phyloP scores from a whole-genome alignment of 1,140 invertebrate species.

The Camponotus floridanus region DNA sequence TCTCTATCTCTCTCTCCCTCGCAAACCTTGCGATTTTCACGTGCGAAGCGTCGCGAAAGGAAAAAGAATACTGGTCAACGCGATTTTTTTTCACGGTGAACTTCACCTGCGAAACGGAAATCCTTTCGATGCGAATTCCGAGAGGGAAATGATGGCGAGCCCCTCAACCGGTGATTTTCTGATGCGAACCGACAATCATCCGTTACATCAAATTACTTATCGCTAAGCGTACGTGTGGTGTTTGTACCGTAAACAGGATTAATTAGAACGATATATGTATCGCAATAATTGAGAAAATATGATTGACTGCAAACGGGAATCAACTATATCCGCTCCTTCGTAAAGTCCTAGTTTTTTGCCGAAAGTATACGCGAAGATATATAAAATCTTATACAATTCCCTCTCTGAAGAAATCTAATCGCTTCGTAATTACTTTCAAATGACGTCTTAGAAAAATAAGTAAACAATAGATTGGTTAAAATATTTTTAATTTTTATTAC shows the following conservation, averaged over 20 bases:
- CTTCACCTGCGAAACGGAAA: slow-evolving; percentile 61
- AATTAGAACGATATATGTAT: slow-evolving; percentile 33
- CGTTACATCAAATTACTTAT: slow-evolving; percentile 43
- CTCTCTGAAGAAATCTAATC: background rate
- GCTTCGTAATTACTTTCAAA: background rate
- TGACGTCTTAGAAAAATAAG: background rate
- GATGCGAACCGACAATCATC: slow-evolving; percentile 28
- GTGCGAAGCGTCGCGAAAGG: slow-evolving; percentile 53
- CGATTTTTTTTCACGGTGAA: slow-evolving; percentile 23
- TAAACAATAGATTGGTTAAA: background rate
- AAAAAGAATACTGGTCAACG: slow-evolving; percentile 29
- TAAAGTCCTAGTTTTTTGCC: background rate
- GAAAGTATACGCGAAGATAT: background rate
- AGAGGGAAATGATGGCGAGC: slow-evolving; percentile 52
- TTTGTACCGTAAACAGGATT: slow-evolving; percentile 19
- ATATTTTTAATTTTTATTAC: background rate
- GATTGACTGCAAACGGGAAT: slow-evolving; percentile 2
- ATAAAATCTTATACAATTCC: background rate
- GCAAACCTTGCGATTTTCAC: slow-evolving; percentile 1
- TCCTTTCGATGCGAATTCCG: slow-evolving; percentile 14
- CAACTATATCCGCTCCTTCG: background rate
- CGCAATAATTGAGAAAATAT: slow-evolving; percentile 25
- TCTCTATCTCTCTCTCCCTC: background rate
- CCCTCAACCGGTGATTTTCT: slow-evolving; percentile 20
- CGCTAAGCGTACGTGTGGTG: background rate